phyloP scores from a whole-genome alignment of 2,888 invertebrate genomes.

The Aporophyla nigra region DNA sequence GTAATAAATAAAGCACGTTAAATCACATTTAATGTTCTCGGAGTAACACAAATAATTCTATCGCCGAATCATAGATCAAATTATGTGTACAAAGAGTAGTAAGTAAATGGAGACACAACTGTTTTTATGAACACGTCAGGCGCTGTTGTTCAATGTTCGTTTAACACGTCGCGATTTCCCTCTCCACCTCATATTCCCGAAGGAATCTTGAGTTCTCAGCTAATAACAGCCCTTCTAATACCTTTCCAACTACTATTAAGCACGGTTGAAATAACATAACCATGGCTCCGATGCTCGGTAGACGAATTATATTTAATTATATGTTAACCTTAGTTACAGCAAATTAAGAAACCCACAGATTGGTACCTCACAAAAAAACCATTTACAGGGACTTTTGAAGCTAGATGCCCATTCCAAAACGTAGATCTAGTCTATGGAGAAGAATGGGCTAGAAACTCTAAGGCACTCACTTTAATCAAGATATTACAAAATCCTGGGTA shows the following conservation, averaged over 20 bases:
- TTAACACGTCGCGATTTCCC: background rate
- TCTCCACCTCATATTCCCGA: background rate
- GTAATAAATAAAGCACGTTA: constrained; percentile 52
- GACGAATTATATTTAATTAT: too few species aligned
- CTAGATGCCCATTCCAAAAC: too few species aligned
- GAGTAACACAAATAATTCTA: constrained; percentile 43
- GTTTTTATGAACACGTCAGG: background rate
- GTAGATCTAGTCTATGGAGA: too few species aligned
- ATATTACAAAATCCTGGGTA: too few species aligned
- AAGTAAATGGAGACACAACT: constrained; percentile 15
- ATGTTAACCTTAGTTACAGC: background rate
- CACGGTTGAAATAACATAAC: background rate
- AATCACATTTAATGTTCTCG: constrained; percentile 56
- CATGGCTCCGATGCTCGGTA: background rate
- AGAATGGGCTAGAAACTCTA: too few species aligned
- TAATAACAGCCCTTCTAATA: background rate
- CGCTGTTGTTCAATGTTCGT: too few species aligned
- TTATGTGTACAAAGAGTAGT: constrained; percentile 32
- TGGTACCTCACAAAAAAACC: background rate
- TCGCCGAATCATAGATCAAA: constrained; percentile 52
- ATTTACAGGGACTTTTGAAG: too few species aligned
- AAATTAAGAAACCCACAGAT: background rate
- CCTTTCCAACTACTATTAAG: background rate
- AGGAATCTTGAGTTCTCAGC: background rate
- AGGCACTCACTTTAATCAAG: too few species aligned